Base-by-base conservation (phyloP, 2,888 invertebrate genomes). In the Drosophila hamatofila region DNA sequence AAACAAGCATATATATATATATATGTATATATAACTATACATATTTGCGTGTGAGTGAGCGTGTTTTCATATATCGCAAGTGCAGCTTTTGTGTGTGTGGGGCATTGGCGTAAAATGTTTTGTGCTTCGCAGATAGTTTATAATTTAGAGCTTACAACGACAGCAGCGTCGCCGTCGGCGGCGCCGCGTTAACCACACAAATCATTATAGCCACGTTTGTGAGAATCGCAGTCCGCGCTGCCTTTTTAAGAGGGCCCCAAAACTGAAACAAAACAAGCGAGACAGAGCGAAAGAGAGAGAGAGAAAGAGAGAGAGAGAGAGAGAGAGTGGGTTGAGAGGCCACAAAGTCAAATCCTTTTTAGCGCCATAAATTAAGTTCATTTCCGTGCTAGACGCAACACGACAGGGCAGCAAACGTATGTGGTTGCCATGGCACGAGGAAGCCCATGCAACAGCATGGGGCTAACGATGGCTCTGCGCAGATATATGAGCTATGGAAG, bases 281-380 rank as follows among this genome's bases (percentile, higher is more conserved):
- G 63, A 56, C n/a, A n/a, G n/a, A n/a, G n/a, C n/a, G 64, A 49
- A 51, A 68, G 33, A n/a, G 46, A 23, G 23, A 27, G 16, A 30
- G 21, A 2, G 39, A 39, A 46, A 37, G 80, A 58, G 39, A 52
- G 71, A 62, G 64, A 48, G 59, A 73, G 48, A 12, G 41, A 14
- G 25, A 25, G 16, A 18, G 18, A 37, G 27, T 33, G 35, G 4
- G 5, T 14, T 3, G 51, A 21, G 49, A 33, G 78, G 65, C 63
- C 70, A 72, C 80, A 72, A 64, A 81, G 77, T 77, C 81, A 75
- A 87, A 86, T 87, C 86, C 84, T 82, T 87, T 87, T 84, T 86
- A 80, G 77, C 87, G 79, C 88, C 84, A 87, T 87, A 87, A 87
- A 87, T 87, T 87, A 88, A 84, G 86, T 86, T 86, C 79, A 88